Evolutionary conservation across 2,113 vertebrate genomes (phyloP), one percentile per base, ranked within the genome.

Genomic region (Brienomyrus longianalis): DNA sequence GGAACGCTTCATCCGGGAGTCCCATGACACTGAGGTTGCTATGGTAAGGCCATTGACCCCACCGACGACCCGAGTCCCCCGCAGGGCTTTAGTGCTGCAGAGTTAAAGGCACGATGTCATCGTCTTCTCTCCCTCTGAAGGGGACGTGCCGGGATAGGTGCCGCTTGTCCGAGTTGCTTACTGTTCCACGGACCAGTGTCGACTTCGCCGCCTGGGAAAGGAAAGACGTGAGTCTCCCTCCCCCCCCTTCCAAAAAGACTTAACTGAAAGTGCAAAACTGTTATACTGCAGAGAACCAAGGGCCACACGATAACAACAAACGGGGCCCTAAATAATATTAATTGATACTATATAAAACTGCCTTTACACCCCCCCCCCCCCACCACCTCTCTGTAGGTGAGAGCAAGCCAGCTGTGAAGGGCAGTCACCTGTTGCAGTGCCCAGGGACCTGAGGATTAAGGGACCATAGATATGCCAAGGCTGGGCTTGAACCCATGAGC

Each of bases 1-100:
- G 93, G 93, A 94, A 90, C 92, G 93, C 50, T 96, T 94, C 92
- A 94, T 95, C 89, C 74, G 89, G 84, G 95, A 96, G 62, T 95
- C 95, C 90, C 91, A 88, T n/a, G 94, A 95, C 80, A 92, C 92
- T 0, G 94, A 95, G 90, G 92, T 91, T 59, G 92, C 91, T 88
- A 93, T 94, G 91, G 95, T 96, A 92, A 90, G 94, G n/a, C 27
- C 31, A 1, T 83, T 1, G 19, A 10, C 43, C 31, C 56, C 7
- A 23, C 27, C 70, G 84, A 11, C 77, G 39, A 1, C 39, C 39
- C 39, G 39, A 39, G 52, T 56, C n/a, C 50, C 50, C 54, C 17
- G 17, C 8, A 5, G 83, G 21, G 13, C 83, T 3, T 86, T 0
- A 54, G 21, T 0, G 85, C 27, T 15, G 23, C 27, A 15, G 50